Evolutionary conservation across 2,888 invertebrate species (phyloP).

Genomic region (Merodon equestris): DNA sequence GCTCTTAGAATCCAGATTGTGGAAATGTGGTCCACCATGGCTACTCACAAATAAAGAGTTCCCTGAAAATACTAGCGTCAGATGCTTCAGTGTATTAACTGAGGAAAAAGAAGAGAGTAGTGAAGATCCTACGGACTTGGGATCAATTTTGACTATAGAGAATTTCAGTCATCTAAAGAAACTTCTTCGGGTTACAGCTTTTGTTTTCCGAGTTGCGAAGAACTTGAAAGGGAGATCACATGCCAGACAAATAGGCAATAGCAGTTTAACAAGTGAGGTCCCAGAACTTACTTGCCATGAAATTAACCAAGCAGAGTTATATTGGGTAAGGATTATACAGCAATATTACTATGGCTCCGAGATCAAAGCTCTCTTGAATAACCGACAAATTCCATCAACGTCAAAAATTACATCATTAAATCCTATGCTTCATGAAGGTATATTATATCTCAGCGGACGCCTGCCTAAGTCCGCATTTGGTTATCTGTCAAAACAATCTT

Average conservation of each 20-base stretch:
- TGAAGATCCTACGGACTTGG: neutral
- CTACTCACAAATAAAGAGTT: neutral
- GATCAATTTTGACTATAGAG: neutral
- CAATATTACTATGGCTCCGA: neutral
- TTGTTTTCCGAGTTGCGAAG: neutral
- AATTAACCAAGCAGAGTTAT: slow-evolving; percentile 3
- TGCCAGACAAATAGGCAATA: no score
- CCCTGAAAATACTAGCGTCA: neutral
- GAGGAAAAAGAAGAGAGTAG: neutral
- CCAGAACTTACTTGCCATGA: neutral
- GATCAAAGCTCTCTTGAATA: neutral
- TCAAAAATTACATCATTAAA: slow-evolving; percentile 3
- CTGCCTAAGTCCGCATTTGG: neutral
- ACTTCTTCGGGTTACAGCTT: neutral
- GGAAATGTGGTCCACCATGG: slow-evolving; percentile 8
- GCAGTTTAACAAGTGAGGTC: neutral
- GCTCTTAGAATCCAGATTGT: slow-evolving; percentile 6
- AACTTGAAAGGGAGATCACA: neutral
- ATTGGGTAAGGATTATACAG: neutral
- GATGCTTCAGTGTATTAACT: neutral
- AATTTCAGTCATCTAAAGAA: neutral
- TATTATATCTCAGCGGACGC: neutral
- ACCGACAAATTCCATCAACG: neutral
- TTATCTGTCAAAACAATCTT: neutral
- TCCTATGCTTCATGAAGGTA: neutral